phyloP scores from a whole-genome alignment of 2,888 invertebrate species.

The Heliconius ethilla region DNA sequence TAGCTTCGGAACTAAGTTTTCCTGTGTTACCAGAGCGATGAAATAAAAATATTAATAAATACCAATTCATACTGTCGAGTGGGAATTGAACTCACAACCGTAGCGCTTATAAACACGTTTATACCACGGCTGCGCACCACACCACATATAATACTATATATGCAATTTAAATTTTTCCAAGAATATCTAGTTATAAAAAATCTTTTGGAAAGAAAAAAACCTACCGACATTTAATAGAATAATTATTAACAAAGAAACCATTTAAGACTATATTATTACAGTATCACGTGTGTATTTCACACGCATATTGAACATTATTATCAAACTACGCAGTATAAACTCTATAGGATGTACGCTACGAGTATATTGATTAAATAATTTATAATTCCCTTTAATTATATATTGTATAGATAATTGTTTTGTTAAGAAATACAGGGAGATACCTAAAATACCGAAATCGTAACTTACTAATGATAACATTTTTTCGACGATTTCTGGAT shows the following conservation, averaged over 20 bases:
- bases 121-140: too few species aligned
- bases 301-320: slow-evolving; percentile 10
- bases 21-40: too few species aligned
- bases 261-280: not conserved
- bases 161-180: too few species aligned
- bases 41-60: too few species aligned
- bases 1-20: too few species aligned
- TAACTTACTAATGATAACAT: not conserved
- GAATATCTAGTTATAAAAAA: not conserved
- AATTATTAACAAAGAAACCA: not conserved
- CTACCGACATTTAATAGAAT: not conserved
- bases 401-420: not conserved
- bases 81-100: too few species aligned
- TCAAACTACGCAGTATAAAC: not conserved
- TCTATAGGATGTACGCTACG: not conserved
- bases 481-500: not conserved
- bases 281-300: slow-evolving; percentile 29
- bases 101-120: too few species aligned
- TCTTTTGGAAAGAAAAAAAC: not conserved
- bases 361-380: not conserved
- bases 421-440: too few species aligned
- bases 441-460: not conserved
- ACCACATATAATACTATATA: too few species aligned
- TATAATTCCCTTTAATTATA: not conserved
- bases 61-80: too few species aligned